Conservation (phyloP, 2,113 vertebrate genomes). For the Calidris pugnax region DNA sequence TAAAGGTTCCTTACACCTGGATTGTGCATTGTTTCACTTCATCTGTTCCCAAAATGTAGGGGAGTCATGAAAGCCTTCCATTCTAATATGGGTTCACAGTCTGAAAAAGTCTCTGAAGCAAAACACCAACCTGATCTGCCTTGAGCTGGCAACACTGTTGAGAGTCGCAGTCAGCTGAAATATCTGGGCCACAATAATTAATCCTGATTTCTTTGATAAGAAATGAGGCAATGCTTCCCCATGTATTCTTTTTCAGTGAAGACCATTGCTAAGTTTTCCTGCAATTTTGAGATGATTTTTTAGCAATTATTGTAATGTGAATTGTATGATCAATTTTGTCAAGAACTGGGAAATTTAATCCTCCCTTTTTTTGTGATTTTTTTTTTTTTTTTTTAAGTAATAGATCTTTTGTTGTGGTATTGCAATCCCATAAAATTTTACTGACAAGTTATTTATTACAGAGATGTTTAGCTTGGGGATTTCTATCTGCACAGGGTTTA, state of each 20-base stretch:
- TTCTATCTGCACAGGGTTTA: neutral
- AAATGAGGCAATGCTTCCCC: neutral
- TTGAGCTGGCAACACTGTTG: neutral
- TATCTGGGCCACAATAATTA: neutral
- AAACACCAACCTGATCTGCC: neutral
- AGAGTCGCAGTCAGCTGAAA: neutral
- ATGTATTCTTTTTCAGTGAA: rapidly evolving
- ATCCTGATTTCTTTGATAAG: neutral
- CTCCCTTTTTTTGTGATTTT: neutral
- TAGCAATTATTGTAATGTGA: neutral
- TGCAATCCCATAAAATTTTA: conserved; percentile 3
- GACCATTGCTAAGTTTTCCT: neutral
- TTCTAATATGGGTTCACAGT: neutral
- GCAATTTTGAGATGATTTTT: neutral
- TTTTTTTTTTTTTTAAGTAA: neutral
- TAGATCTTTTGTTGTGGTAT: neutral
- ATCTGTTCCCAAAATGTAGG: neutral
- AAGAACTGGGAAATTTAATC: neutral
- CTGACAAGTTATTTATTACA: conserved; percentile 5
- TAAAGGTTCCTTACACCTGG: neutral
- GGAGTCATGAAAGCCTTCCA: neutral
- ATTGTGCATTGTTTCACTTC: neutral
- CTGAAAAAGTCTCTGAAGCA: neutral
- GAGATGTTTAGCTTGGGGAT: conserved; percentile 6
- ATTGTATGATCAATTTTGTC: neutral